Evolutionary conservation across 1,140 invertebrate species (phyloP).

Genomic region (Macrobrachium rosenbergii): DNA sequence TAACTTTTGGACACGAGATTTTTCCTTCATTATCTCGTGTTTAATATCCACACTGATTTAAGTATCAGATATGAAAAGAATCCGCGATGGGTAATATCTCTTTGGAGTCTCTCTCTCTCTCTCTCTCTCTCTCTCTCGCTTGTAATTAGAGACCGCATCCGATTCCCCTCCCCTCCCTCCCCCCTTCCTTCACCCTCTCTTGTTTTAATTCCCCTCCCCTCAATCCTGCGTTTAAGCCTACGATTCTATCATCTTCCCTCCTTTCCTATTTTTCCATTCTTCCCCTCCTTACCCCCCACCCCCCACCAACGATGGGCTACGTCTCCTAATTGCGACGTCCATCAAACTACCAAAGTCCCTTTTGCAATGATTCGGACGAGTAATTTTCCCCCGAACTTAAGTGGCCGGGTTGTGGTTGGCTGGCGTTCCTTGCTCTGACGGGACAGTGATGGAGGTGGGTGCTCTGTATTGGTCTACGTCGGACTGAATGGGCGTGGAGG

Average conservation of each 20-base stretch:
- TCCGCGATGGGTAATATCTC: too few species aligned
- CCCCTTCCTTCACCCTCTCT: not conserved
- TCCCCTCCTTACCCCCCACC: not conserved
- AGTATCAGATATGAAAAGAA: too few species aligned
- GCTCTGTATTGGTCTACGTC: too few species aligned
- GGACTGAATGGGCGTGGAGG: too few species aligned
- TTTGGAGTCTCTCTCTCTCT: not conserved
- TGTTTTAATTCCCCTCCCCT: not conserved
- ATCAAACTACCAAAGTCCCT: not conserved
- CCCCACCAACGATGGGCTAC: not conserved
- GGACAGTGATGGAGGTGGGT: too few species aligned
- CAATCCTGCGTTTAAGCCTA: not conserved
- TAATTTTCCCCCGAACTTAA: not conserved
- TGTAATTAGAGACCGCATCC: not conserved
- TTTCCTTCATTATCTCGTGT: too few species aligned
- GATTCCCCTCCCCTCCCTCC: not conserved
- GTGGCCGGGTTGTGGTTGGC: too few species aligned
- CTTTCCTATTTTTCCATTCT: not conserved
- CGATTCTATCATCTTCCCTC: not conserved
- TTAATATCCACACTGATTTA: too few species aligned
- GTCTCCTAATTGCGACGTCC: slow-evolving; percentile 30
- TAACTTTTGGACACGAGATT: not conserved
- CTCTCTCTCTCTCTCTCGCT: not conserved
- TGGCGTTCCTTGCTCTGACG: too few species aligned
- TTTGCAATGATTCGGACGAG: not conserved